phyloP scores from a whole-genome alignment of 2,888 invertebrate genomes.

The Lasius fuliginosus region DNA sequence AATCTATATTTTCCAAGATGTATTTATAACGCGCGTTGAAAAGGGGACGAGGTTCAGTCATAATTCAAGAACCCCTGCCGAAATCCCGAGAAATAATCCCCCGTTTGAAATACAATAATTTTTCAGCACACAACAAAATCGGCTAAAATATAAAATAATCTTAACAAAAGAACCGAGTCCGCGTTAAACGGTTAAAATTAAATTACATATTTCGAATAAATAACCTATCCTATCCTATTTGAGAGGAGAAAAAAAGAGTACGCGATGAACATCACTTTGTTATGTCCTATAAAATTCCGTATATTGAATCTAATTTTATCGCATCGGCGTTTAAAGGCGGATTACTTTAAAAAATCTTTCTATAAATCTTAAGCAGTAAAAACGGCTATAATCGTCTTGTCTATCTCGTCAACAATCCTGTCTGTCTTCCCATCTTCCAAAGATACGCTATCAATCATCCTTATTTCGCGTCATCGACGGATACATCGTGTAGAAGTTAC shows the following conservation, averaged over 20 bases:
- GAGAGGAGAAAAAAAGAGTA: not conserved
- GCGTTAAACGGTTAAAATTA: not conserved
- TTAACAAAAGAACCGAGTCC: not conserved
- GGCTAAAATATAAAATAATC: not conserved
- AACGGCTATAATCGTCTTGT: not conserved
- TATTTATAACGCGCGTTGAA: conserved; percentile 4
- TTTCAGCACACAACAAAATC: not conserved
- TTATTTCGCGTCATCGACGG: not conserved
- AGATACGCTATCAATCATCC: conserved; percentile 15
- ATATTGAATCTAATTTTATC: not conserved
- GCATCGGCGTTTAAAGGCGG: not conserved
- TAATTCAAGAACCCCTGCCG: conserved; percentile 17
- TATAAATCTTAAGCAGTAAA: not conserved
- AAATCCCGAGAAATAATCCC: not conserved
- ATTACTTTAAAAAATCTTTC: not conserved
- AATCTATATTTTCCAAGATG: conserved; percentile 38
- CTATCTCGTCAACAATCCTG: not conserved
- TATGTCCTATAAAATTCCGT: not conserved
- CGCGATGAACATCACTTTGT: not conserved
- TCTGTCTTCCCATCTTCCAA: not conserved
- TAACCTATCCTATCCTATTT: not conserved
- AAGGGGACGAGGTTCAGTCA: not conserved
- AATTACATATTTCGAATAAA: not conserved
- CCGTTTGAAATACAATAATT: not conserved
- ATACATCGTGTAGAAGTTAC: conserved; percentile 5